Percentiles rank a stretch among this genome's conserved stretches.
These are phyloP conservation scores for Zaprionus lachaisei DNA, from an alignment of 1,140 invertebrate genomes.

Conservation along the genomic window DNA sequence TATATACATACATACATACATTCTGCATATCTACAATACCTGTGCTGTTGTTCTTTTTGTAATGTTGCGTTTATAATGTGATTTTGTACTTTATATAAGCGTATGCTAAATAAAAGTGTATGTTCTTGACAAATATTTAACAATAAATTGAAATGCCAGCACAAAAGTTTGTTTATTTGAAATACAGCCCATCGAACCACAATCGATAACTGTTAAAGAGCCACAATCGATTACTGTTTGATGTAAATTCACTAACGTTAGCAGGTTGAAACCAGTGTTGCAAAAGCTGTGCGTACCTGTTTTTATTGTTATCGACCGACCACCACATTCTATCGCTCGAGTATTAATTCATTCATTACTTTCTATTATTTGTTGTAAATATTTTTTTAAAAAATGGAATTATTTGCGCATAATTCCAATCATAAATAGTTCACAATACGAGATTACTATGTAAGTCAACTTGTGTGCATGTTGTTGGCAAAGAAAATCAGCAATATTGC, in stretches of 20 bases:
- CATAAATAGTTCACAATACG: conserved; percentile 41
- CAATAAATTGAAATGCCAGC: conserved; percentile 26
- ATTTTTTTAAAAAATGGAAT: conserved; percentile 55
- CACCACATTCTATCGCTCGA: conserved; percentile 40
- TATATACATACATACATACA: conserved; percentile 40
- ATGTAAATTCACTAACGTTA: background rate
- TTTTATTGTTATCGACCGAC: conserved; percentile 12
- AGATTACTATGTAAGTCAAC: conserved; percentile 13
- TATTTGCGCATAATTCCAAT: conserved; percentile 26
- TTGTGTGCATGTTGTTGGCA: conserved; percentile 12
- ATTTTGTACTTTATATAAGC: conserved; percentile 61
- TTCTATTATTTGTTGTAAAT: conserved; percentile 78
- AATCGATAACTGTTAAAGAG: background rate
- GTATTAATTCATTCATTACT: conserved; percentile 61
- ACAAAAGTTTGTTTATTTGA: background rate
- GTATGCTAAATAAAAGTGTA: conserved; percentile 55
- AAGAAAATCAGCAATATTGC: conserved; percentile 6
- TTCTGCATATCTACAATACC: conserved; percentile 43
- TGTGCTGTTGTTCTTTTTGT: conserved; percentile 69
- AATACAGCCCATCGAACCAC: background rate
- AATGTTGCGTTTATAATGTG: conserved; percentile 69
- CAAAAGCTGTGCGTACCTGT: background rate
- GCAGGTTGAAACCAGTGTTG: conserved; percentile 11
- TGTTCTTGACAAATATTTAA: conserved; percentile 40
- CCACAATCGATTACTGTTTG: background rate